Conservation (phyloP, 1,140 invertebrate species). For the Caenorhabditis tropicalis region DNA sequence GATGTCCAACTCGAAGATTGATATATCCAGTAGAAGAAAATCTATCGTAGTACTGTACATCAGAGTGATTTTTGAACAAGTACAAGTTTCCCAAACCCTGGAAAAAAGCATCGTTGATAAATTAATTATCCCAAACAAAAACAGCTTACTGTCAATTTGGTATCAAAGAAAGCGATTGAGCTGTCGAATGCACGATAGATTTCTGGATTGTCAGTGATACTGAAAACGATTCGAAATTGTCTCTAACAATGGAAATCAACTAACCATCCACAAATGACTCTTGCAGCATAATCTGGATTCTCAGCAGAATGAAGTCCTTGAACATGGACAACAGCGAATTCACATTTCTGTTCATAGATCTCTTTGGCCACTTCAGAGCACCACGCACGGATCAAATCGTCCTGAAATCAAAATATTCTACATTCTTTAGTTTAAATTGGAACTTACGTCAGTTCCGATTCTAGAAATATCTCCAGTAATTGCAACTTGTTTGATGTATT, state of each 20-base stretch:
- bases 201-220: constrained; percentile 47
- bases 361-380: constrained; percentile 52
- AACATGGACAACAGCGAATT: constrained; percentile 51
- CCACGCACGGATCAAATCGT: constrained; percentile 49
- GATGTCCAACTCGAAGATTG: neutral
- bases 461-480: constrained; percentile 48
- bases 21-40: constrained; percentile 54
- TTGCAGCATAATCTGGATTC: constrained; percentile 48
- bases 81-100: constrained; percentile 51
- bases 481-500: constrained; percentile 52
- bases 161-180: constrained; percentile 53
- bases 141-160: constrained; percentile 47
- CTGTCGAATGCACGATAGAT: constrained; percentile 47
- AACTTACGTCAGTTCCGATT: constrained; percentile 40
- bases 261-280: constrained; percentile 50
- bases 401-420: constrained; percentile 4
- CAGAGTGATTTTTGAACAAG: constrained; percentile 40
- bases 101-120: neutral
- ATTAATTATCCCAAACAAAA: too few relatives aligned
- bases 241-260: neutral
- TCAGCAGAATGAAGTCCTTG: constrained; percentile 42
- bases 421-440: too few relatives aligned
- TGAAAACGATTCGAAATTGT: constrained; percentile 11
- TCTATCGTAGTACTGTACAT: constrained; percentile 49
- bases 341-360: constrained; percentile 51